Evolutionary conservation across 1,140 invertebrate genomes (phyloP).

Genomic region (Sinella curviseta): DNA sequence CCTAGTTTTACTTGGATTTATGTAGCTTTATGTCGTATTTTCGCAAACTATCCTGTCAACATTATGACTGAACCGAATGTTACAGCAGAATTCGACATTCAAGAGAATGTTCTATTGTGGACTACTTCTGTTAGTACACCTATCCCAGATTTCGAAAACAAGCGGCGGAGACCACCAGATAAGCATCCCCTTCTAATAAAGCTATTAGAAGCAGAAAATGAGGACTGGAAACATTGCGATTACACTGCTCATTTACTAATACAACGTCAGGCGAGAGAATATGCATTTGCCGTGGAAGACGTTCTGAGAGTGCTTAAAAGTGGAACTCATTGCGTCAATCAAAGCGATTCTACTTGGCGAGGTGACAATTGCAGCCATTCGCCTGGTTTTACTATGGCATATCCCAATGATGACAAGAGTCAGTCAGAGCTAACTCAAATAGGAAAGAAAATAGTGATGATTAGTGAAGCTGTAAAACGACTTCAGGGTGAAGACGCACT

Average conservation of each 20-base stretch:
- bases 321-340: background rate
- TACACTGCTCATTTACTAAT: background rate
- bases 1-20: too few relatives aligned
- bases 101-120: too few relatives aligned
- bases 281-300: background rate
- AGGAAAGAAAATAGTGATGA: background rate
- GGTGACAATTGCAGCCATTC: background rate
- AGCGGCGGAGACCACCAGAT: background rate
- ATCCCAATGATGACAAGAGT: background rate
- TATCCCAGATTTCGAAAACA: background rate
- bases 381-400: background rate
- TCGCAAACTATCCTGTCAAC: too few relatives aligned
- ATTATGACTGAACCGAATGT: too few relatives aligned
- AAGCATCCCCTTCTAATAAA: background rate
- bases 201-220: background rate
- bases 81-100: too few relatives aligned
- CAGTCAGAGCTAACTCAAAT: background rate
- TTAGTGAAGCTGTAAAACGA: background rate
- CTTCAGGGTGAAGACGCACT: background rate
- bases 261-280: background rate
- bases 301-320: background rate
- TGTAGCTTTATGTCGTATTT: too few relatives aligned
- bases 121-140: too few relatives aligned
- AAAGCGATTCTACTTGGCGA: background rate
- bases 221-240: background rate